Evolutionary conservation across 2,113 vertebrate species (phyloP), one percentile per base, ranked within the genome.

Genomic region (Zapus hudsonius): DNA sequence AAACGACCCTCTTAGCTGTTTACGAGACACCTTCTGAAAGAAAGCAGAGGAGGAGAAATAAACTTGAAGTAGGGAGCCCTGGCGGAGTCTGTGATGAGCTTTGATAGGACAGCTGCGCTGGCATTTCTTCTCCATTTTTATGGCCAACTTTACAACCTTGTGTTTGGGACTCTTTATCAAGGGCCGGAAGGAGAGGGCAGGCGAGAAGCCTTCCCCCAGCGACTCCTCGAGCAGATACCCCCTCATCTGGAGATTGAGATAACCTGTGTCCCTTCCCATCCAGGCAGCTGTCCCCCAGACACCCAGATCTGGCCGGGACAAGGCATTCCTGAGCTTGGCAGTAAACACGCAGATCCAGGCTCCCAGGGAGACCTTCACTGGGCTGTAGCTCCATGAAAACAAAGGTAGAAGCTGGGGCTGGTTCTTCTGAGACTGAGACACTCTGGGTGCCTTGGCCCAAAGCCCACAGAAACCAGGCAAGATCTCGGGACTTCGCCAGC

Each of bases 241-340:
- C 97, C 98, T 99, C 99, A 98, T 99, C 99, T 99, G 98, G 97
- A 98, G 98, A 99, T 98, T 98, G 96, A 99, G 99, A 99, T 99
- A 99, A 99, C 98, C 98, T 97, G 97, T 95, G 95, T 98, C 96
- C 97, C 97, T 93, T 95, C 97, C 97, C 91, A 96, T 93, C 87
- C 97, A 95, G 81, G 95, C 78, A 96, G 97, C 97, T 98, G 97
- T 97, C 96, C 82, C 97, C 98, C 97, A 97, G 98, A 97, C 98
- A 98, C 98, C 98, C 98, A 97, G 98, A 97, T 97, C 98, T 98
- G 98, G 97, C 97, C 96, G 96, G 97, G 97, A 97, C 95, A 25
- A 98, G 98, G 98, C 98, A 98, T 99, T 99, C 98, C 98, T 98
- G 97, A 98, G 97, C 95, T 91, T 57, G 63, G 98, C 98, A 98